Conservation (phyloP, 2,797 vertebrate genomes). For the Scolopax rusticola region DNA sequence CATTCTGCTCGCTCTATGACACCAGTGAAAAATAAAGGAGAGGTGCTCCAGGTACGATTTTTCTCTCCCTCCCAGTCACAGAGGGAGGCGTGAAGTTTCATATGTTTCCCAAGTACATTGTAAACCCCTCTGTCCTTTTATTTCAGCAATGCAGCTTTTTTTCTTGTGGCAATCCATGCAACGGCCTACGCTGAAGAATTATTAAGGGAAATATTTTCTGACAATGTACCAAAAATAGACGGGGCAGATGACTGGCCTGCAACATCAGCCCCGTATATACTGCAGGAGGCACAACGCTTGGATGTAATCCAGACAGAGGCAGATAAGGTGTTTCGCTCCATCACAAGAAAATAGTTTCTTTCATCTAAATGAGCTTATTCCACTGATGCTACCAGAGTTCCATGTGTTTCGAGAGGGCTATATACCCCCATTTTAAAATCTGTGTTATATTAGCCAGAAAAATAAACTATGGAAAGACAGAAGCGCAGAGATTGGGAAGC, state of each 20-base stretch:
- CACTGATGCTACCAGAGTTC: neutral
- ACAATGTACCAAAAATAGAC: constrained; percentile 56
- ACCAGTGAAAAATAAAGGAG: constrained; percentile 27
- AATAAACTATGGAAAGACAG: constrained; percentile 34
- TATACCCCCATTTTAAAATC: constrained; percentile 10
- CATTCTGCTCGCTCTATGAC: constrained; percentile 25
- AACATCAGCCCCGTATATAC: constrained; percentile 52
- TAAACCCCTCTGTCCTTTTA: constrained; percentile 15
- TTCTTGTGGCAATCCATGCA: constrained; percentile 32
- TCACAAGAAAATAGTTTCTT: constrained; percentile 52
- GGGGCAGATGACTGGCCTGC: constrained; percentile 57
- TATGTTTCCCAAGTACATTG: neutral
- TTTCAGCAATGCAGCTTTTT: constrained; percentile 47
- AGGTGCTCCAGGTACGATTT: constrained; percentile 3
- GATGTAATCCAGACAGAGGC: constrained; percentile 57
- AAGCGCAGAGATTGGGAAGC: constrained; percentile 27
- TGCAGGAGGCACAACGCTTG: constrained; percentile 53
- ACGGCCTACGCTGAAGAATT: constrained; percentile 43
- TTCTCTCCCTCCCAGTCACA: neutral
- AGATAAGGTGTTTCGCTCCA: constrained; percentile 62
- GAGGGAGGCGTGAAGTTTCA: constrained; percentile 44
- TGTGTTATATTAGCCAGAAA: constrained; percentile 42
- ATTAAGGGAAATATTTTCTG: constrained; percentile 54
- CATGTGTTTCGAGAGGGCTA: constrained; percentile 27
- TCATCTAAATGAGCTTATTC: constrained; percentile 65